Percentiles rank a stretch among this genome's conserved stretches.
phyloP scores from a whole-genome alignment of 1,140 invertebrate genomes.

The Pseudobourletiella spinata region DNA sequence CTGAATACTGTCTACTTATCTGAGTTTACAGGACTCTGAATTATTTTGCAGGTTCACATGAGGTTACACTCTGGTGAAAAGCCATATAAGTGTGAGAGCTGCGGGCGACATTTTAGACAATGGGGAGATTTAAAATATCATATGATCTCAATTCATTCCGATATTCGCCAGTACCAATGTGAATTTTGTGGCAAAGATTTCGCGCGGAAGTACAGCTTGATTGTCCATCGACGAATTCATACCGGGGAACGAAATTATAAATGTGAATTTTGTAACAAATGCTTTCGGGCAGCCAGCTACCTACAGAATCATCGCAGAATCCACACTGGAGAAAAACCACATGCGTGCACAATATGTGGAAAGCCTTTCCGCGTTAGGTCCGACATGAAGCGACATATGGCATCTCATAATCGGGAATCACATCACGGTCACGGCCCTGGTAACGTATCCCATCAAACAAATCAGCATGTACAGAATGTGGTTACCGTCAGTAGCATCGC shows the following conservation, averaged over 20 bases:
- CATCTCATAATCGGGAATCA: slow-evolving; percentile 55
- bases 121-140: slow-evolving; percentile 87
- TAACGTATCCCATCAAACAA: neutral
- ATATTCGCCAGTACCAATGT: slow-evolving; percentile 73
- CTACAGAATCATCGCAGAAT: slow-evolving; percentile 78
- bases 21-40: too few species aligned
- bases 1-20: too few species aligned
- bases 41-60: slow-evolving; percentile 52
- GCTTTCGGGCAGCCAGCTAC: slow-evolving; percentile 75
- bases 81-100: slow-evolving; percentile 68
- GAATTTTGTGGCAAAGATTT: slow-evolving; percentile 87
- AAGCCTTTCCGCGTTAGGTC: slow-evolving; percentile 77
- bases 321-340: slow-evolving; percentile 78
- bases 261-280: slow-evolving; percentile 74
- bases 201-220: slow-evolving; percentile 84
- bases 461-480: neutral
- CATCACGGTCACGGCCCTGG: neutral
- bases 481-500: slow-evolving; percentile 13
- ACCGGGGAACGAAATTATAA: slow-evolving; percentile 81
- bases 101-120: slow-evolving; percentile 66
- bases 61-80: slow-evolving; percentile 66
- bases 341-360: slow-evolving; percentile 63
- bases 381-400: slow-evolving; percentile 79
- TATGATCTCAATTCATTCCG: slow-evolving; percentile 72
- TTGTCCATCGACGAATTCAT: slow-evolving; percentile 79